Percentiles rank a stretch among this genome's conserved stretches.
These are phyloP conservation scores for Autographa pulchrina DNA, from an alignment of 2,888 invertebrate genomes.

Conservation along the genomic window DNA sequence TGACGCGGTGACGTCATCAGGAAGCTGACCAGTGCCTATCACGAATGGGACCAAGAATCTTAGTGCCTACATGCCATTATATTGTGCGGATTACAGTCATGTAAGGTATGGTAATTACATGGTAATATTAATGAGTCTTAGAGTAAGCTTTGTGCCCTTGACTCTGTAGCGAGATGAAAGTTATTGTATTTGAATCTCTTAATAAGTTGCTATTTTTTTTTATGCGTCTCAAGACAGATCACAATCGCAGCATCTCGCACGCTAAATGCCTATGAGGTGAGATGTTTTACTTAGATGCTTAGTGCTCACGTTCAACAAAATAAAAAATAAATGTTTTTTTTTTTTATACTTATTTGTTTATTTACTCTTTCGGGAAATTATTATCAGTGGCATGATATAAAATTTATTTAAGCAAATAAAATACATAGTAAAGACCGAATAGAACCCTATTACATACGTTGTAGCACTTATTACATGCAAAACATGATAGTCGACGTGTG, in stretches of 20 bases:
- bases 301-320: too few relatives aligned
- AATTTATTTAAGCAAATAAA: neutral
- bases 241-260: too few relatives aligned
- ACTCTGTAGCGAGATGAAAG: neutral
- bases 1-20: conserved; percentile 70
- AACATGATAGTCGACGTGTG: neutral
- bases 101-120: conserved; percentile 15
- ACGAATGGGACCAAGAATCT: conserved; percentile 68
- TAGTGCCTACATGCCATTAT: conserved; percentile 21
- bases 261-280: too few relatives aligned
- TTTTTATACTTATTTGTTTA: too few relatives aligned
- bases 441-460: conserved; percentile 2
- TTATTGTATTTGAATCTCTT: neutral
- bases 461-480: conserved; percentile 8
- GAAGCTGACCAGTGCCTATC: conserved; percentile 73
- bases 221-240: too few relatives aligned
- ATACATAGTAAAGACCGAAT: too few relatives aligned
- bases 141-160: neutral
- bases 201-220: too few relatives aligned
- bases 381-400: too few relatives aligned
- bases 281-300: too few relatives aligned
- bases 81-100: conserved; percentile 27
- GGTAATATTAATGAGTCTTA: neutral
- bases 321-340: too few relatives aligned
- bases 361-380: too few relatives aligned